These are phyloP conservation scores for Melanerpes aurifrons DNA, from an alignment of 2,113 vertebrate species.

Conservation along the genomic window DNA sequence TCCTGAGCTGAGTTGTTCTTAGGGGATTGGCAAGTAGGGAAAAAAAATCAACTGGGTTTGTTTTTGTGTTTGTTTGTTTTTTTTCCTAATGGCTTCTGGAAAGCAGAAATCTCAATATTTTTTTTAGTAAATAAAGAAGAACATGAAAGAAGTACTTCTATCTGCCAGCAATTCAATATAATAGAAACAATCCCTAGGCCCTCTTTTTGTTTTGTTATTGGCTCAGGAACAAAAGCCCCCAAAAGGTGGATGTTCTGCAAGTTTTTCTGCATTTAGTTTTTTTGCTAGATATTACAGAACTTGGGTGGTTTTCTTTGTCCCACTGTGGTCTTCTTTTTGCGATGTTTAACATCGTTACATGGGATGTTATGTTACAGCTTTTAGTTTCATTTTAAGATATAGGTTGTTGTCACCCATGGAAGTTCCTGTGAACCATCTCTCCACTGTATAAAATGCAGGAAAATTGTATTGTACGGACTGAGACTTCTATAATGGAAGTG, in stretches of 20 bases:
- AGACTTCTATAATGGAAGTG: not conserved
- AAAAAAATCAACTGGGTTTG: not conserved
- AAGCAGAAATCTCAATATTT: not conserved
- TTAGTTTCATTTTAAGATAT: not conserved
- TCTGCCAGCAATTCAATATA: not conserved
- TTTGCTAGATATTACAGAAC: not conserved
- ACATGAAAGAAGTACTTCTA: not conserved
- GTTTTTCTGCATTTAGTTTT: not conserved
- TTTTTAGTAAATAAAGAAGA: not conserved
- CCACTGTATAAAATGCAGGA: not conserved
- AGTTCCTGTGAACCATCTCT: not conserved
- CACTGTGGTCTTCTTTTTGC: not conserved
- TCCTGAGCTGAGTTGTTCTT: not conserved
- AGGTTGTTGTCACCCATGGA: not conserved
- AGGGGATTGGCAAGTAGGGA: not conserved
- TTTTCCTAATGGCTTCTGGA: not conserved
- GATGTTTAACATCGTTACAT: not conserved
- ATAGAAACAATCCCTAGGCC: not conserved
- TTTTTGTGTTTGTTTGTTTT: too few relatives aligned
- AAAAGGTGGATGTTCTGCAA: not conserved
- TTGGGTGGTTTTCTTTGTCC: not conserved
- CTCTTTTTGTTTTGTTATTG: not conserved
- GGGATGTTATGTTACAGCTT: not conserved
- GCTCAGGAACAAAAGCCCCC: not conserved
- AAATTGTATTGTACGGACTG: accelerated